Evolutionary conservation across 2,113 vertebrate species (phyloP), one percentile per base, ranked within the genome.

Genomic region (Taurulus bubalis): DNA sequence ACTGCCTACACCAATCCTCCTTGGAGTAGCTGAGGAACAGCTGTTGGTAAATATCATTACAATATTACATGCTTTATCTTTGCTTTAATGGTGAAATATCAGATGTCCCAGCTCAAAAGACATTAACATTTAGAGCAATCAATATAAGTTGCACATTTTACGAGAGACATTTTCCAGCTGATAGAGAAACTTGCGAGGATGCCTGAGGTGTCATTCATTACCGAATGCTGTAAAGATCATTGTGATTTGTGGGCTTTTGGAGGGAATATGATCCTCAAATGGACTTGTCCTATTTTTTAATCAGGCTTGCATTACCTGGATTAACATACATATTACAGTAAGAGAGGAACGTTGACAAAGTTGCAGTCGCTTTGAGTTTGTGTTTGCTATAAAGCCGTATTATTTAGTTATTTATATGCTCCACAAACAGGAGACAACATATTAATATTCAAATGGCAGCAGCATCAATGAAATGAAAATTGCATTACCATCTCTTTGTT

Each of bases 1-100:
- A n/a, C n/a, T n/a, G n/a, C 67, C 70, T 59, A 47, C 51, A 55
- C 42, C 49, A 26, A 18, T 34, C 65, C 87, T 86, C 84, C 47
- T 63, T 85, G 87, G 88, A 92, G 77, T 47, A 81, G 77, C 56
- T 45, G 85, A 82, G 71, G 88, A 94, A 89, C 93, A 95, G 91
- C 91, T 95, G 93, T 93, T 92, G 90, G 93, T 93, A 95, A 95
- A 95, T 94, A 94, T 95, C 90, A 94, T 93, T 92, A 91, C 82
- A 91, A 90, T 91, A 91, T 88, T 91, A 92, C 90, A 92, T 92
- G 84, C 80, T 93, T 94, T 93, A 94, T 91, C 83, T 84, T 85
- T 83, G 71, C 79, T 86, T 92, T 94, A 92, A 94, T 93, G 82
- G 84, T 93, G 92, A 94, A 92, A 93, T 91, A 93, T 95, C 89